Conservation (phyloP, 2,888 invertebrate species). For the Drosophila nr. fundita region DNA sequence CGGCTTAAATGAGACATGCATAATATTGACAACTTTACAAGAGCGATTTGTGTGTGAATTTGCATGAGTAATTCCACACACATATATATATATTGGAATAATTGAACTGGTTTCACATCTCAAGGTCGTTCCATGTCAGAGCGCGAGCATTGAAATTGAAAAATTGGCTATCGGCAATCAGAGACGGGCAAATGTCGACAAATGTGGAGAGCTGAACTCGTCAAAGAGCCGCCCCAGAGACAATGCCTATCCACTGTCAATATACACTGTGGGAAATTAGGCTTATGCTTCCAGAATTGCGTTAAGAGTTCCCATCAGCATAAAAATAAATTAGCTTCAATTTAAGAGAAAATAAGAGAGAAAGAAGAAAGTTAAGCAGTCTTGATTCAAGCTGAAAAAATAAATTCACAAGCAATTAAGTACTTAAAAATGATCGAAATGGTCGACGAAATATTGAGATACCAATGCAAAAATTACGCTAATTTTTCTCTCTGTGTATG, state of each 20-base stretch:
- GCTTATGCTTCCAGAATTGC: background rate
- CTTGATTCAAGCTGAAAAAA: background rate
- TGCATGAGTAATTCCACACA: slow-evolving; percentile 1
- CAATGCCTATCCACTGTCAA: slow-evolving; percentile 61
- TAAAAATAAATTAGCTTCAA: no score
- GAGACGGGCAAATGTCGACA: slow-evolving; percentile 32
- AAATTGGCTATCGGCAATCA: slow-evolving; percentile 58
- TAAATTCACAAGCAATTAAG: background rate
- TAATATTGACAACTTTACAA: slow-evolving; percentile 43
- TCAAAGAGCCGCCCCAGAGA: slow-evolving; percentile 39
- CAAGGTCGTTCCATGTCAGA: slow-evolving; percentile 75
- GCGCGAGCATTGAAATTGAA: slow-evolving; percentile 40
- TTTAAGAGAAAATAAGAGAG: background rate
- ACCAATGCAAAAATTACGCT: background rate
- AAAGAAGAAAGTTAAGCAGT: background rate
- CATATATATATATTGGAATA: slow-evolving; percentile 31
- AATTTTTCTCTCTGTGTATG: background rate
- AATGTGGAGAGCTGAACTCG: slow-evolving; percentile 52
- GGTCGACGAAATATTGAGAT: background rate
- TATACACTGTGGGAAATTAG: background rate
- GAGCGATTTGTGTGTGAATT: slow-evolving; percentile 30
- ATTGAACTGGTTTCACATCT: slow-evolving; percentile 58
- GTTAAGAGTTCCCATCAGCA: background rate
- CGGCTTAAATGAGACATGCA: slow-evolving; percentile 52
- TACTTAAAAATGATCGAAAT: background rate